Evolutionary conservation across 2,113 vertebrate species (phyloP), one percentile per base, ranked within the genome.

Genomic region (Cephalopholis sonnerati): DNA sequence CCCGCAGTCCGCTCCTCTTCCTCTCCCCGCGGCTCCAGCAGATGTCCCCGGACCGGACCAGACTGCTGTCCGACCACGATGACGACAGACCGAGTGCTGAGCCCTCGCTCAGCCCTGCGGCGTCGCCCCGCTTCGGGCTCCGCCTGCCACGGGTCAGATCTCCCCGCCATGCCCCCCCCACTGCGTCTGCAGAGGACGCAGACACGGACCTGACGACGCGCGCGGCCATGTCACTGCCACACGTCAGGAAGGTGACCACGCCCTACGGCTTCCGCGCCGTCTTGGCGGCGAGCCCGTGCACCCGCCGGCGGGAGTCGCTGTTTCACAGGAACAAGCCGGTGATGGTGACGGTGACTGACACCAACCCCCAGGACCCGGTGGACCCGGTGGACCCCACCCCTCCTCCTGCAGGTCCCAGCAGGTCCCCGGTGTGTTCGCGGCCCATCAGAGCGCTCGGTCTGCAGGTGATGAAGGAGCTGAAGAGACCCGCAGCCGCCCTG

Each of bases 261-360:
- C 87, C 95, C 0, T 94, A 94, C 1, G 92, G 95, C 1, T 95
- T 96, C 77, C 11, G 85, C 0, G 89, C 61, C 0, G 89, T 89
- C 12, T 63, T 96, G 41, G 92, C 91, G 0, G 63, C 64, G 20
- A 94, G 91, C 39, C 95, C 94, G 0, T 80, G 69, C 62, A 92
- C 91, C 0, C 81, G 25, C 13, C 87, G 92, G 1, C 65, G 94
- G 15, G 94, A 95, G 59, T 95, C 94, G 0, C 71, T 94, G 15
- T 96, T 95, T 61, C 94, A 95, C 53, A 48, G 18, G 17, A 65
- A 39, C n/a, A 77, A 54, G 58, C 64, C 46, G 2, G 41, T 70
- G 16, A 27, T 10, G 0, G 75, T 72, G 32, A 64, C 25, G 0
- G 80, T 67, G 12, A 70, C 32, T 0, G 76, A 73, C 7, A 0